Evolutionary conservation across 2,113 vertebrate species (phyloP), one percentile per base, ranked within the genome.

Genomic region (Muntiacus reevesi): DNA sequence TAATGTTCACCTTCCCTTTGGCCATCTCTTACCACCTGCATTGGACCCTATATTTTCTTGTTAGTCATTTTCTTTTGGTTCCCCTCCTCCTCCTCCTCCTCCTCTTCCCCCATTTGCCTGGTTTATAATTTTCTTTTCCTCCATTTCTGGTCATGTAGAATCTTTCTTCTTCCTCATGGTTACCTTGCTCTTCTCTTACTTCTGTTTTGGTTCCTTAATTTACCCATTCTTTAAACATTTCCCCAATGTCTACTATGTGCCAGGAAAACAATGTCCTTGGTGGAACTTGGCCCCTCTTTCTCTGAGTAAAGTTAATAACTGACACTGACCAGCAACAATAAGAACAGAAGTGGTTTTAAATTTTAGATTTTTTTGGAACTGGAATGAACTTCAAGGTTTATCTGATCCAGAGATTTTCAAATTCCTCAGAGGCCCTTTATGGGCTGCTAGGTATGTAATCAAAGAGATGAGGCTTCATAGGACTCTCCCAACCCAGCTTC

Each of bases 331-430:
- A 52, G 40, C 71, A 76, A 94, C 78, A 83, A 50, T 2, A 94
- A 89, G 50, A 47, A 71, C 23, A 97, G 92, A 96, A 33, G 23
- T 52, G 13, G n/a, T 60, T 96, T 92, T 57, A 79, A 88, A 36
- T 67, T 89, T 94, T 55, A 55, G 21, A 84, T 43, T 71, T 90
- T 30, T 93, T 90, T 36, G 89, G 60, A 97, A 50, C 78, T 95
- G 54, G 79, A 84, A 43, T 74, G 43, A 40, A 52, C 57, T 50
- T 95, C 50, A 60, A 12, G 28, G 55, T 91, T 92, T 47, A 71
- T 30, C n/a, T 88, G 45, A 5, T 19, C 13, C 28, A 81, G 36
- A 82, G 28, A 79, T 83, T 94, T 95, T 67, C 59, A 40, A 40
- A 43, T 33, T 62, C 11, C 67, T 87, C 88, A 17, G 79, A 78